Evolutionary conservation across 2,888 invertebrate species (phyloP).

Genomic region (Allygus modestus): DNA sequence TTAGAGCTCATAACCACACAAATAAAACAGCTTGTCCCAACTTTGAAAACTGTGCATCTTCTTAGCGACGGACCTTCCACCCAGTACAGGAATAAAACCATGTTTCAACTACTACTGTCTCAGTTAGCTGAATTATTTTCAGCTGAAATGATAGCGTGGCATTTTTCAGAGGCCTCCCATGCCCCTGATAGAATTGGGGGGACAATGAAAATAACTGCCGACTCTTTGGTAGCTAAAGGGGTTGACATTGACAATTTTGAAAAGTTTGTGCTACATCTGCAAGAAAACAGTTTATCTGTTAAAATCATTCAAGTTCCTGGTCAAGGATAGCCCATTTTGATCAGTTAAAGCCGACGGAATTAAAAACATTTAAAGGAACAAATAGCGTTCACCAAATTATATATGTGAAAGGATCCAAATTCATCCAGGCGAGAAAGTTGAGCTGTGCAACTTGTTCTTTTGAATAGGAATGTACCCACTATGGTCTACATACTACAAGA

Average conservation of each 20-base stretch:
- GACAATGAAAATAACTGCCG: constrained; percentile 34
- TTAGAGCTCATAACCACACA: constrained; percentile 42
- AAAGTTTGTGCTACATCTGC: neutral
- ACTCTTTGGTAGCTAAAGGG: neutral
- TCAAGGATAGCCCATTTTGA: constrained; percentile 43
- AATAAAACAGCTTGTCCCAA: constrained; percentile 47
- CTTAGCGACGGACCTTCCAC: constrained; percentile 60
- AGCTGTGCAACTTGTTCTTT: constrained; percentile 44
- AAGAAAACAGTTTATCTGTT: constrained; percentile 1
- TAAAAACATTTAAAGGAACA: constrained; percentile 50
- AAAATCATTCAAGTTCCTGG: constrained; percentile 22
- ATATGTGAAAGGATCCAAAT: constrained; percentile 39
- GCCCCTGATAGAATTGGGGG: constrained; percentile 15
- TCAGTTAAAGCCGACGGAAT: constrained; percentile 15
- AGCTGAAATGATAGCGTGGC: neutral
- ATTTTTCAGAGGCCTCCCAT: constrained; percentile 20
- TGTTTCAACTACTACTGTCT: constrained; percentile 34
- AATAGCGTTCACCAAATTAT: constrained; percentile 7
- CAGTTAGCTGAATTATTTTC: neutral
- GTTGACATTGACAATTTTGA: constrained; percentile 4
- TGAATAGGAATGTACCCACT: constrained; percentile 18
- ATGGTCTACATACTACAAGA: neutral
- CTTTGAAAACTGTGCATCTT: constrained; percentile 54
- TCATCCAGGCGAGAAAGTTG: constrained; percentile 48
- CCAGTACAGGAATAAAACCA: constrained; percentile 60